Evolutionary conservation across 2,113 vertebrate species (phyloP).

Genomic region (Narcine bancroftii): DNA sequence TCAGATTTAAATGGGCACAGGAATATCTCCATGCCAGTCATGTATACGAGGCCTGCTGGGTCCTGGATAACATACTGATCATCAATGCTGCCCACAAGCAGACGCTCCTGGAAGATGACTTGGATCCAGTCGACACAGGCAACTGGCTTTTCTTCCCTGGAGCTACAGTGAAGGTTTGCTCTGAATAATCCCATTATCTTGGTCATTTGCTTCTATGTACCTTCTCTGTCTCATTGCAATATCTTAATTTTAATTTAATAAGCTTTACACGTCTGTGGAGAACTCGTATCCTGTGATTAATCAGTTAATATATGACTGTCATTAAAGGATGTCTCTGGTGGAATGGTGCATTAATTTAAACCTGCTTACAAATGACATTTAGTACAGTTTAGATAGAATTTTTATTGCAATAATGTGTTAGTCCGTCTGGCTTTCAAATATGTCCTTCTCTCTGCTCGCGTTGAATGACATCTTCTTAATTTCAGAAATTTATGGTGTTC

Average conservation of each 20-base stretch:
- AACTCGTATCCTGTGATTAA: conserved; percentile 65
- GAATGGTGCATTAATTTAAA: conserved; percentile 56
- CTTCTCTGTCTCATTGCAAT: conserved; percentile 60
- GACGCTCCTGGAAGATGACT: conserved; percentile 78
- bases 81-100: conserved; percentile 80
- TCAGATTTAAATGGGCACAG: conserved; percentile 86
- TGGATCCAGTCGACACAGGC: conserved; percentile 87
- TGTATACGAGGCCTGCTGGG: conserved; percentile 94
- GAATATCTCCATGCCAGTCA: conserved; percentile 67
- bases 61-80: conserved; percentile 83
- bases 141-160: conserved; percentile 99
- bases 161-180: conserved; percentile 85
- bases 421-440: conserved; percentile 59
- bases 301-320: conserved; percentile 72
- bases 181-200: conserved; percentile 63
- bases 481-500: conserved; percentile 65
- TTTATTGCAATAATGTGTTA: conserved; percentile 57
- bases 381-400: conserved; percentile 56
- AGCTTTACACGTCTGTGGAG: conserved; percentile 60
- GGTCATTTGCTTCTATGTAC: conserved; percentile 53
- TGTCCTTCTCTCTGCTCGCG: conserved; percentile 65
- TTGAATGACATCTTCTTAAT: conserved; percentile 69
- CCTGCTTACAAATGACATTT: conserved; percentile 63
- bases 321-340: conserved; percentile 64
- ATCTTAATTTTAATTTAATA: conserved; percentile 69